These are phyloP conservation scores for Drosophila leonis DNA, from an alignment of 2,888 invertebrate genomes.

Conservation along the genomic window DNA sequence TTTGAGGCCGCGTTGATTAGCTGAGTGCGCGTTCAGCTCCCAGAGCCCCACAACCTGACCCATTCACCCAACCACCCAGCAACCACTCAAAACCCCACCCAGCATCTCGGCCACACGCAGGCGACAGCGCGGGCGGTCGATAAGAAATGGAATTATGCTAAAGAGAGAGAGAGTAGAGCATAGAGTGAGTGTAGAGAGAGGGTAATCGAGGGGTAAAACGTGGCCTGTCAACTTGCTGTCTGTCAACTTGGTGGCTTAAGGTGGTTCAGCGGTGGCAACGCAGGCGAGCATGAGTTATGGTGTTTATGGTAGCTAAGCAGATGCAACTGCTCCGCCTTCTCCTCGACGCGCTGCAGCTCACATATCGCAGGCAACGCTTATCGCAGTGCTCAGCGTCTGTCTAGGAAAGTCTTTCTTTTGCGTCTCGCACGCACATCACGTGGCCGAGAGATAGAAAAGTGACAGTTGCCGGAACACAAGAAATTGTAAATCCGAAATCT, in stretches of 20 bases:
- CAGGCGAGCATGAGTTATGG: conserved; percentile 63
- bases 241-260: conserved; percentile 69
- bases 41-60: background rate
- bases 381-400: conserved; percentile 43
- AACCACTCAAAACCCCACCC: conserved; percentile 20
- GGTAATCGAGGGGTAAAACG: conserved; percentile 33
- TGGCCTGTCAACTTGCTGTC: conserved; percentile 75
- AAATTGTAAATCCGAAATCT: conserved; percentile 61
- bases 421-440: conserved; percentile 68
- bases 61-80: background rate
- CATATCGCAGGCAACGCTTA: conserved; percentile 41
- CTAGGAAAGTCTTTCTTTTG: conserved; percentile 63
- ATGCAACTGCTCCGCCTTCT: conserved; percentile 54
- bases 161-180: conserved; percentile 8
- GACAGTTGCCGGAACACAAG: conserved; percentile 76
- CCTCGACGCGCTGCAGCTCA: conserved; percentile 27
- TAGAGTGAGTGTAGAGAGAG: background rate
- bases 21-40: conserved; percentile 59
- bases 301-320: conserved; percentile 49
- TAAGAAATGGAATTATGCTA: conserved; percentile 67
- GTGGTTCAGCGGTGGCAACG: conserved; percentile 26
- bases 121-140: conserved; percentile 66
- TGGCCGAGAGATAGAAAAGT: conserved; percentile 68
- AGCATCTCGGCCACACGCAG: conserved; percentile 47
- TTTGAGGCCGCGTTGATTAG: conserved; percentile 77